These are phyloP conservation scores for Clarias gariepinus DNA, from an alignment of 2,113 vertebrate genomes.

Conservation along the genomic window DNA sequence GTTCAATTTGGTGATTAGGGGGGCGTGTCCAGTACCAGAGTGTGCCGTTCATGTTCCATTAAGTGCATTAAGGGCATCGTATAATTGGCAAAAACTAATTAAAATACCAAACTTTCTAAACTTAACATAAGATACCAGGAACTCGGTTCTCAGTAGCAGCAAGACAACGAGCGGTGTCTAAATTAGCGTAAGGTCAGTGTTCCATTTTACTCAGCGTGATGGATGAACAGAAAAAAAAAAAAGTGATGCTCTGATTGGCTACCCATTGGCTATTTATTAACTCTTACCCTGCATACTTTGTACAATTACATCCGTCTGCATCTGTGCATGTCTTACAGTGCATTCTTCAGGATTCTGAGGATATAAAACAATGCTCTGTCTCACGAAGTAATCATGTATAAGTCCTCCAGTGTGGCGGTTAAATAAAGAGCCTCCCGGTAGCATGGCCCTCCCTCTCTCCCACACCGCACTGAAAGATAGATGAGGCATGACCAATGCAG, in stretches of 20 bases:
- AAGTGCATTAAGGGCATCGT: background rate
- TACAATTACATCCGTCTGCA: background rate
- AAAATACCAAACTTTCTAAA: background rate
- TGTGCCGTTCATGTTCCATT: background rate
- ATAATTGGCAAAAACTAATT: background rate
- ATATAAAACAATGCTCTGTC: background rate
- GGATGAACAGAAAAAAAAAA: background rate
- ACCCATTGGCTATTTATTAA: background rate
- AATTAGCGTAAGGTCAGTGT: background rate
- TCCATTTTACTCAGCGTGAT: background rate
- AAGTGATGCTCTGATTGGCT: background rate
- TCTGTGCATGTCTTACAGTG: background rate
- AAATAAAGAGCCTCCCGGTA: background rate
- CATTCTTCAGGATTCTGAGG: background rate
- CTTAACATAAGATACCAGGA: background rate
- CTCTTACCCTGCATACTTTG: background rate
- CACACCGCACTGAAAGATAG: slow-evolving; percentile 16
- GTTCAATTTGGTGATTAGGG: no score
- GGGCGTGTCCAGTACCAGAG: background rate
- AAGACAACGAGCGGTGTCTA: background rate
- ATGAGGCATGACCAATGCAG: background rate
- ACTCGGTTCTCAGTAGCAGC: background rate
- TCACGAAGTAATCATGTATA: background rate
- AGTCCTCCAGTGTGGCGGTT: background rate
- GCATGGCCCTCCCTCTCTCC: slow-evolving; percentile 12